Evolutionary conservation across 2,888 invertebrate genomes (phyloP).

Genomic region (Lasius platythorax): DNA sequence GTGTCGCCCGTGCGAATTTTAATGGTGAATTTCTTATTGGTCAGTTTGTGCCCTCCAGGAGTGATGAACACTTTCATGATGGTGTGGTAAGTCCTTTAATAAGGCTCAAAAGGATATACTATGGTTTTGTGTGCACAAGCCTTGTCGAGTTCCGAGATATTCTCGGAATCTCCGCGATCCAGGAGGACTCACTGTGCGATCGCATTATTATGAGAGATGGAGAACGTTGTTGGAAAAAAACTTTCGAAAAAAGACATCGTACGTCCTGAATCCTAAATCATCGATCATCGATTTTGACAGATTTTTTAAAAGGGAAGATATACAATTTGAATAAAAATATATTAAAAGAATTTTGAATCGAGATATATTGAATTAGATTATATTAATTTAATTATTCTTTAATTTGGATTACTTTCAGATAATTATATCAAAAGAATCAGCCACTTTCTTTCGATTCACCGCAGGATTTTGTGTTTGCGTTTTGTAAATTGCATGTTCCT

Average conservation of each 20-base stretch:
- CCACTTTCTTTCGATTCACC: not conserved
- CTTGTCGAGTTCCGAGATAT: slow-evolving; percentile 77
- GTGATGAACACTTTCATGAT: slow-evolving; percentile 96
- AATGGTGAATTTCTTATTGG: slow-evolving; percentile 87
- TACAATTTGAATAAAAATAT: not conserved
- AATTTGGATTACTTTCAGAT: not conserved
- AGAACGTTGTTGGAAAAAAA: not conserved
- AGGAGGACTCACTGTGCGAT: slow-evolving; percentile 59
- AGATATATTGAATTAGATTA: slow-evolving; percentile 1
- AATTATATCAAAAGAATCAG: not conserved
- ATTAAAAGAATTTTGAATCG: not conserved
- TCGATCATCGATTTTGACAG: not conserved
- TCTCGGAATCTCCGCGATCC: not conserved
- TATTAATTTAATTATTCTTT: not conserved
- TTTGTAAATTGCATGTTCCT: not conserved
- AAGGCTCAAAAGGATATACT: slow-evolving; percentile 82
- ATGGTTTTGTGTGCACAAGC: slow-evolving; percentile 86
- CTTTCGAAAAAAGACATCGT: not conserved
- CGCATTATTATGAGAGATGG: not conserved
- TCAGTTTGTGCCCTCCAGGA: slow-evolving; percentile 94
- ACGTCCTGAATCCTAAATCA: not conserved
- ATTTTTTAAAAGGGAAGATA: not conserved
- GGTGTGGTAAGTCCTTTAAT: slow-evolving; percentile 91
- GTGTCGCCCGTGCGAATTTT: slow-evolving; percentile 75
- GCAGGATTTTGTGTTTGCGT: not conserved